A percentile compares a stretch with the other conserved stretches of the same genome.
Conservation (phyloP, 2,113 vertebrate genomes). For the Caranx ignobilis region DNA sequence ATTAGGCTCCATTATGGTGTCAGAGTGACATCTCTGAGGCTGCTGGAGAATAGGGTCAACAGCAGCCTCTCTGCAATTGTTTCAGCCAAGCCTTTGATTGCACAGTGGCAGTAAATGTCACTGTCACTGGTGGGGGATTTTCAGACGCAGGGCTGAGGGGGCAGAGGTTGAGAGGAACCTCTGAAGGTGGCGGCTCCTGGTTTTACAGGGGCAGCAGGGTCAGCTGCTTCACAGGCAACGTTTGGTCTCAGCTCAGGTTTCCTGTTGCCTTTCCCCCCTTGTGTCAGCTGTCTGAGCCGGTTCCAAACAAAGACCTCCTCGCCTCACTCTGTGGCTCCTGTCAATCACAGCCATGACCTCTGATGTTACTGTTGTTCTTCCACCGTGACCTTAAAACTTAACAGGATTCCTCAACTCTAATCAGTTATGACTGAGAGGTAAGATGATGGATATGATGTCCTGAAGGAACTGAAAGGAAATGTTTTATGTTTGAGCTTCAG, state of each 20-base stretch:
- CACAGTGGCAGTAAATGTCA: constrained; percentile 60
- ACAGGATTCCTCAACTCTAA: background rate
- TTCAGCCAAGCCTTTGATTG: constrained; percentile 12
- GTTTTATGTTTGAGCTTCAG: no score
- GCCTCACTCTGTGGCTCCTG: constrained; percentile 19
- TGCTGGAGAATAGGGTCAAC: constrained; percentile 24
- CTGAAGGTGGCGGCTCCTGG: constrained; percentile 37
- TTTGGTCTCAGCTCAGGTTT: constrained; percentile 57
- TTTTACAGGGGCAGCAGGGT: constrained; percentile 58
- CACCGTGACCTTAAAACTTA: background rate
- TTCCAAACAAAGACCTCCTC: constrained; percentile 36
- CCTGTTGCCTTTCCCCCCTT: constrained; percentile 45
- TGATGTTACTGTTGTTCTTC: constrained; percentile 27
- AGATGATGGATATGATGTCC: no score
- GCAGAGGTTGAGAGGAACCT: constrained; percentile 38
- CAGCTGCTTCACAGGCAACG: constrained; percentile 39
- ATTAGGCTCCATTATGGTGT: constrained; percentile 18
- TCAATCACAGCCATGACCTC: constrained; percentile 61
- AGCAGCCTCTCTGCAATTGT: constrained; percentile 26
- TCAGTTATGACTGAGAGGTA: background rate
- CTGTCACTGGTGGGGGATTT: constrained; percentile 3
- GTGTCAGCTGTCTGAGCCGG: constrained; percentile 52
- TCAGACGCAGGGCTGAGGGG: constrained; percentile 37
- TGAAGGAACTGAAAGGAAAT: background rate
- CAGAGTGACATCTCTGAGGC: constrained; percentile 1